phyloP scores from a whole-genome alignment of 2,113 vertebrate genomes.

The Elephas maximus region DNA sequence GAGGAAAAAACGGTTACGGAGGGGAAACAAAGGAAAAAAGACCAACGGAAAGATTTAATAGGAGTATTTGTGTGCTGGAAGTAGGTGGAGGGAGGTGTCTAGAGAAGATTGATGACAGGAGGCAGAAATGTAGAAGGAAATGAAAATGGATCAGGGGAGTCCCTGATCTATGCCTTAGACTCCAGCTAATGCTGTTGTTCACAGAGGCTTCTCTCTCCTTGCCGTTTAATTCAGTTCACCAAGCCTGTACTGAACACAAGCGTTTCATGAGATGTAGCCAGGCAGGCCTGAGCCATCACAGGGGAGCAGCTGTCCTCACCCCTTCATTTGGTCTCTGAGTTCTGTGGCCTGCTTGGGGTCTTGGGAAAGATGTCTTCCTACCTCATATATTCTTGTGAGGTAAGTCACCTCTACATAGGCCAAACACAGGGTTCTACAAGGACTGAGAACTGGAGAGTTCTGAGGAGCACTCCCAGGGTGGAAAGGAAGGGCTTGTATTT shows the following conservation, averaged over 20 bases:
- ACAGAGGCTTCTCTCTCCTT: neutral
- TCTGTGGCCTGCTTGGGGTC: neutral
- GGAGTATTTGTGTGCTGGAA: neutral
- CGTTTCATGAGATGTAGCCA: neutral
- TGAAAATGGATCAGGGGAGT: neutral
- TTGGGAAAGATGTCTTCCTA: neutral
- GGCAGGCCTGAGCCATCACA: rapidly evolving
- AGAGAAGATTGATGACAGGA: neutral
- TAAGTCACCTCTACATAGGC: neutral
- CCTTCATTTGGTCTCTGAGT: neutral
- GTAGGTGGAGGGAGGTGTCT: neutral
- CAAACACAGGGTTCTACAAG: neutral
- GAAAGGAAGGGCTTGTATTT: neutral
- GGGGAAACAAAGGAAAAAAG: neutral
- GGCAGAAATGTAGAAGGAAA: neutral
- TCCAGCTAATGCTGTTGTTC: neutral
- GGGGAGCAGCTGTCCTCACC: neutral
- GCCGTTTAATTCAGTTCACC: neutral
- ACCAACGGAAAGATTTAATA: neutral
- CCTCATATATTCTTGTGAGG: neutral
- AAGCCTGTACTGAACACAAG: neutral
- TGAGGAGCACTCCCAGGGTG: neutral
- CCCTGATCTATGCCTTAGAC: neutral
- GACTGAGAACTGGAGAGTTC: neutral
- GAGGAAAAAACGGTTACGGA: neutral